Evolutionary conservation across 2,797 vertebrate species (phyloP).

Genomic region (Sebastes steindachneri): DNA sequence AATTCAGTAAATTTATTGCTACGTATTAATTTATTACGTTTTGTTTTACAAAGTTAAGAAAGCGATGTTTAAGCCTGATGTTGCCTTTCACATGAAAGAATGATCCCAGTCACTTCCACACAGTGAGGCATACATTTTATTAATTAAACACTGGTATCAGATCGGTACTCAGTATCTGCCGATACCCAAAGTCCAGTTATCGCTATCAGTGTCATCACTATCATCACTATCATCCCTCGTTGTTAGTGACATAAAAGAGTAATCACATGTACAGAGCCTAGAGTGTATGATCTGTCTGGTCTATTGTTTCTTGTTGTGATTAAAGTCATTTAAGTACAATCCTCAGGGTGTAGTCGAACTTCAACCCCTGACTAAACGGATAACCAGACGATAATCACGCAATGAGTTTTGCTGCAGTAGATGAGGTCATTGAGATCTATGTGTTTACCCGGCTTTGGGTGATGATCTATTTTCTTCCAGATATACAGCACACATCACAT

Average conservation of each 20-base stretch:
- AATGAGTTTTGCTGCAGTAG: not conserved
- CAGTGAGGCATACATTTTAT: no score
- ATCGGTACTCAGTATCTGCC: no score
- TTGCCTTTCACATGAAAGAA: no score
- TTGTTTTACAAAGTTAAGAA: no score
- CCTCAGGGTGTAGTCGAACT: slow-evolving; percentile 13
- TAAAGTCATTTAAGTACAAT: not conserved
- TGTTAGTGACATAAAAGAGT: not conserved
- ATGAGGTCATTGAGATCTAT: slow-evolving; percentile 15
- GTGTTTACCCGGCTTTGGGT: slow-evolving; percentile 29
- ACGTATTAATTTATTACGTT: no score
- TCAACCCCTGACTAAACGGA: slow-evolving; percentile 56
- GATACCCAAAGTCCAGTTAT: no score
- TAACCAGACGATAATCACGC: slow-evolving; percentile 26
- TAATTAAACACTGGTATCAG: no score
- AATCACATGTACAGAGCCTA: not conserved
- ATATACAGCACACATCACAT: slow-evolving; percentile 31
- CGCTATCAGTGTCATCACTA: no score
- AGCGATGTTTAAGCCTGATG: no score
- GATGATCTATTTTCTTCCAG: not conserved
- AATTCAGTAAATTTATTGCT: no score
- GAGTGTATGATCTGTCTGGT: not conserved
- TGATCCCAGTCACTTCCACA: no score
- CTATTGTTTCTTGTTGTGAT: not conserved
- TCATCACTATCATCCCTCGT: no score